Evolutionary conservation across 1,140 invertebrate species (phyloP).

Genomic region (Anastatus disparis): DNA sequence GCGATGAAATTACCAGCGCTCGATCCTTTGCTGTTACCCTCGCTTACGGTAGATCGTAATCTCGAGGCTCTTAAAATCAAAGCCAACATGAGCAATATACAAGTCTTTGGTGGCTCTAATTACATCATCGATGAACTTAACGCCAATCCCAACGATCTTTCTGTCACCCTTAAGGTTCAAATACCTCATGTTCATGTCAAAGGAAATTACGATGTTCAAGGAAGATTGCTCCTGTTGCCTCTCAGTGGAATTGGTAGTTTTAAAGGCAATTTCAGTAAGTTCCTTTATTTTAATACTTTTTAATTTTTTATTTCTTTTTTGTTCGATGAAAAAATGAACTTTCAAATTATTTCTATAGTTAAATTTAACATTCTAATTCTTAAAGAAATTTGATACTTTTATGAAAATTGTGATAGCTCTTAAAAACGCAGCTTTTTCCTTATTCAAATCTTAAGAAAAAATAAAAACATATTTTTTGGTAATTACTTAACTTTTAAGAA

Average conservation of each 20-base stretch:
- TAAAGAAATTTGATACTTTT: no score
- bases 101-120: conserved; percentile 70
- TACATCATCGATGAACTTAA: conserved; percentile 74
- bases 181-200: conserved; percentile 71
- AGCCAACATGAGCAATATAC: conserved; percentile 74
- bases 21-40: conserved; percentile 73
- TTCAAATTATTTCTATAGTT: no score
- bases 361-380: no score
- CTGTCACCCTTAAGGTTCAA: conserved; percentile 68
- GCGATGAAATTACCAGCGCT: conserved; percentile 73
- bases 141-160: conserved; percentile 71
- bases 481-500: no score
- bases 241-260: conserved; percentile 75
- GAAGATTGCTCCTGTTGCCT: conserved; percentile 73
- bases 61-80: conserved; percentile 74
- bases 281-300: no score
- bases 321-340: no score
- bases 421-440: no score
- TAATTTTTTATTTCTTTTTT: no score
- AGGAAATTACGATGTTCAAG: conserved; percentile 76
- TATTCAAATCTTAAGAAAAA: no score
- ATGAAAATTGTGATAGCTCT: no score
- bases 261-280: conserved; percentile 79
- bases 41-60: conserved; percentile 73
- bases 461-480: no score